Evolutionary conservation across 2,797 vertebrate species (phyloP).

Genomic region (Peromyscus eremicus): DNA sequence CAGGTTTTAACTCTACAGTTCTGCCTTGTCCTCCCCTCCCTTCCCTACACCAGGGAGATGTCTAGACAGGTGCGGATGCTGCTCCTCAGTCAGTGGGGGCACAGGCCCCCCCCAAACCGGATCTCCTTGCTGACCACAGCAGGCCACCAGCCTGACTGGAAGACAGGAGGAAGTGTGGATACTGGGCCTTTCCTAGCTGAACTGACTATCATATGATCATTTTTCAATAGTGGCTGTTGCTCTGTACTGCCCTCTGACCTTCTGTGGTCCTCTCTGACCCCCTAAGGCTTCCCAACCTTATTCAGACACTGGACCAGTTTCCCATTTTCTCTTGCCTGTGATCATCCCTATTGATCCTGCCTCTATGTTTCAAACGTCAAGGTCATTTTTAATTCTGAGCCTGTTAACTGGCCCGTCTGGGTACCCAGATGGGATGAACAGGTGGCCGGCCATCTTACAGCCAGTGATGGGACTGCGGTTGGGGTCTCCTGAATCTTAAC

Average conservation of each 20-base stretch:
- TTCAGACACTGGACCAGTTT: slow-evolving; percentile 20
- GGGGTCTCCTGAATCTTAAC: neutral
- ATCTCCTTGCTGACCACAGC: slow-evolving; percentile 44
- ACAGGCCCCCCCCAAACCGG: neutral
- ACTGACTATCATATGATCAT: neutral
- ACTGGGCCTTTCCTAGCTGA: slow-evolving; percentile 35
- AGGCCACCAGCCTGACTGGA: slow-evolving; percentile 38
- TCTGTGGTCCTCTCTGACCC: slow-evolving; percentile 32
- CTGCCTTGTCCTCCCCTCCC: neutral
- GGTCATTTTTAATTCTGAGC: slow-evolving; percentile 77
- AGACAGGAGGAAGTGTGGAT: neutral
- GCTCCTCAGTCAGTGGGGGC: neutral
- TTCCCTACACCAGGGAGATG: neutral
- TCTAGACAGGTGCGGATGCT: neutral
- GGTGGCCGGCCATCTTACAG: neutral
- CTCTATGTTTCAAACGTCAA: slow-evolving; percentile 75
- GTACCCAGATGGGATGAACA: neutral
- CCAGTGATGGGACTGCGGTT: neutral
- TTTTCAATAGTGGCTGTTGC: neutral
- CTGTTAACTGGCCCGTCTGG: slow-evolving; percentile 9
- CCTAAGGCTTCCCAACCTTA: slow-evolving; percentile 23
- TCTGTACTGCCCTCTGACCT: neutral
- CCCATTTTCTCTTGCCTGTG: slow-evolving; percentile 45
- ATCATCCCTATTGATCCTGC: slow-evolving; percentile 72
- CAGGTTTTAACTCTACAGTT: slow-evolving; percentile 62